These are phyloP conservation scores for Danio tinwini DNA, from an alignment of 2,797 vertebrate species.

Conservation along the genomic window DNA sequence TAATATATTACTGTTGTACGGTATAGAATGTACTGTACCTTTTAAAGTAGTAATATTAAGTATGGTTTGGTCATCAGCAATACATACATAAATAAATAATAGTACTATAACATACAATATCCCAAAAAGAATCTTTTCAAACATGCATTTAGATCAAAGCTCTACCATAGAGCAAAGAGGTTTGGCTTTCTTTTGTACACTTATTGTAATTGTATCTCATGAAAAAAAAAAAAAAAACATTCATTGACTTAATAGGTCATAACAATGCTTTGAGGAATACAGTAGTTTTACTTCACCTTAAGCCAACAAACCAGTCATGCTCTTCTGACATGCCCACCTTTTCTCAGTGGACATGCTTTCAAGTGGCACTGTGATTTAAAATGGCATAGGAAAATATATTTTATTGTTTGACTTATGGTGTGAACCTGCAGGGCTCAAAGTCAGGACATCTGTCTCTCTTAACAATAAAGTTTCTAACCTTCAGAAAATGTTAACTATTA, in stretches of 20 bases:
- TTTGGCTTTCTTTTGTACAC: slow-evolving; percentile 22
- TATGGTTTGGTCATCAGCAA: too few relatives aligned
- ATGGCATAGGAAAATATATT: not conserved
- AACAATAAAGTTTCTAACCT: too few relatives aligned
- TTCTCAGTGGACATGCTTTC: not conserved
- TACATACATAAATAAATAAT: too few relatives aligned
- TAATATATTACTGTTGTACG: too few relatives aligned
- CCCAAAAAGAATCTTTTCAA: too few relatives aligned
- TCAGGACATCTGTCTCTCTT: too few relatives aligned
- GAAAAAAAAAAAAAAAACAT: not conserved
- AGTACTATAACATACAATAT: too few relatives aligned
- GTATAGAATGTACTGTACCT: too few relatives aligned
- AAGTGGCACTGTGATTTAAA: not conserved
- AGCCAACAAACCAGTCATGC: not conserved
- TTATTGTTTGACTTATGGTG: not conserved
- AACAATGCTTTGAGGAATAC: not conserved
- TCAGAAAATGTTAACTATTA: too few relatives aligned
- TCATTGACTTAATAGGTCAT: not conserved
- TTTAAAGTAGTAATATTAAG: too few relatives aligned
- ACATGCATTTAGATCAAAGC: slow-evolving; percentile 4
- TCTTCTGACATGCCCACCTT: not conserved
- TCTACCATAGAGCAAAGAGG: not conserved
- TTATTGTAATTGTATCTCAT: not conserved
- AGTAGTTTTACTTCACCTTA: not conserved
- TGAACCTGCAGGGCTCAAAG: not conserved